These are phyloP conservation scores for Forbesichthys papilliferus DNA, from an alignment of 2,113 vertebrate genomes.

Conservation along the genomic window DNA sequence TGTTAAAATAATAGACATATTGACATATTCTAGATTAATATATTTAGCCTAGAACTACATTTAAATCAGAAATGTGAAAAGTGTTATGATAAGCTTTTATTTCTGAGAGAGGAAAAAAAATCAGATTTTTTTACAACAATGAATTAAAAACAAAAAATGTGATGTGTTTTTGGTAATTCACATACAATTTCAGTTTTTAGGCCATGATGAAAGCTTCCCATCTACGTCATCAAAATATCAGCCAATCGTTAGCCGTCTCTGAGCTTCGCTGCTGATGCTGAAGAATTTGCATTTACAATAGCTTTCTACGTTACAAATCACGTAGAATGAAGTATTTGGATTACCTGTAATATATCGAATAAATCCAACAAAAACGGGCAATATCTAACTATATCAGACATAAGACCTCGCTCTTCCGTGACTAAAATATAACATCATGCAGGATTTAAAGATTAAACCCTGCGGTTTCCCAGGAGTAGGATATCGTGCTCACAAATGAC, in stretches of 20 bases:
- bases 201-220: slow-evolving; percentile 23
- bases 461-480: slow-evolving; percentile 15
- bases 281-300: slow-evolving; percentile 27
- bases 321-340: not conserved
- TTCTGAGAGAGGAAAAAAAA: too few relatives aligned
- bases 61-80: too few relatives aligned
- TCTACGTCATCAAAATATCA: slow-evolving; percentile 36
- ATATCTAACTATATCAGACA: not conserved
- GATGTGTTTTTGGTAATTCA: too few relatives aligned
- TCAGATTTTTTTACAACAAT: too few relatives aligned
- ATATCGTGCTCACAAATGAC: slow-evolving; percentile 38
- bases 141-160: too few relatives aligned
- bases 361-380: not conserved
- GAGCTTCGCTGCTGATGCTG: slow-evolving; percentile 31
- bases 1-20: too few relatives aligned
- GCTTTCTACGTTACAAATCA: slow-evolving; percentile 12
- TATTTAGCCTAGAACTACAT: too few relatives aligned
- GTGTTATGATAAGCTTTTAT: too few relatives aligned
- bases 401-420: not conserved
- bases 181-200: too few relatives aligned
- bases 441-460: slow-evolving; percentile 3
- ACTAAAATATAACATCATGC: not conserved
- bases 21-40: too few relatives aligned
- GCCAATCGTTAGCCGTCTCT: slow-evolving; percentile 46
- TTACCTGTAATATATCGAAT: not conserved